Conservation (phyloP, 2,888 invertebrate genomes). For the Monoplex corrugatus region DNA sequence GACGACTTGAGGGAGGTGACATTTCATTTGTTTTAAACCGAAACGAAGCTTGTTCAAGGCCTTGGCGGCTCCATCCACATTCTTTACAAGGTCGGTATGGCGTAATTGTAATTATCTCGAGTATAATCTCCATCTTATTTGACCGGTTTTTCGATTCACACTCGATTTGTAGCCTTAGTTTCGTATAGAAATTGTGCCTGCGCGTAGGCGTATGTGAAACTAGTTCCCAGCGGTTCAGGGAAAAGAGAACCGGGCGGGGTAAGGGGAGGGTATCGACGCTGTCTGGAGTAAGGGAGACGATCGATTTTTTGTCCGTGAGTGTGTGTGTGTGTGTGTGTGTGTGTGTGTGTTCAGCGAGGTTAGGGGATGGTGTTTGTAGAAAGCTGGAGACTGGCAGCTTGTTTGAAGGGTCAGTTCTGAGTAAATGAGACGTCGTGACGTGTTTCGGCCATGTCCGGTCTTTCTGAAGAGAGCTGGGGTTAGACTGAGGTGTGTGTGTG, state of each 20-base stretch:
- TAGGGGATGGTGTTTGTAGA: too few relatives aligned
- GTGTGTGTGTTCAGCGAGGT: neutral
- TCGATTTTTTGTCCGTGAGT: neutral
- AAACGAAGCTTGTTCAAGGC: neutral
- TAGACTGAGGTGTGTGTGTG: neutral
- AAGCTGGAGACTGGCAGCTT: too few relatives aligned
- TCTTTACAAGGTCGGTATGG: neutral
- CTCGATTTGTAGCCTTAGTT: conserved; percentile 31
- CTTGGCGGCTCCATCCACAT: neutral
- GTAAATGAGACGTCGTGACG: too few relatives aligned
- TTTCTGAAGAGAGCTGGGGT: too few relatives aligned
- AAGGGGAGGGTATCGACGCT: neutral
- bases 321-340: neutral
- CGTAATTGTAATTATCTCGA: neutral
- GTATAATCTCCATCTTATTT: neutral
- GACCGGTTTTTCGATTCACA: neutral
- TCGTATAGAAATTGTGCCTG: conserved; percentile 16
- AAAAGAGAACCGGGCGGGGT: neutral
- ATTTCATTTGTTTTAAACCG: neutral
- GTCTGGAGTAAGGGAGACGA: neutral
- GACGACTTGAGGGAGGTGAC: too few relatives aligned
- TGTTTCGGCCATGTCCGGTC: too few relatives aligned
- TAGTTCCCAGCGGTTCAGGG: neutral
- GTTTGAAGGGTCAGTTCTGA: too few relatives aligned
- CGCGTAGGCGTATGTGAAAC: neutral